Percentiles rank a stretch among this genome's conserved stretches.
phyloP scores from a whole-genome alignment of 2,797 vertebrate species.

The Myotis planiceps region DNA sequence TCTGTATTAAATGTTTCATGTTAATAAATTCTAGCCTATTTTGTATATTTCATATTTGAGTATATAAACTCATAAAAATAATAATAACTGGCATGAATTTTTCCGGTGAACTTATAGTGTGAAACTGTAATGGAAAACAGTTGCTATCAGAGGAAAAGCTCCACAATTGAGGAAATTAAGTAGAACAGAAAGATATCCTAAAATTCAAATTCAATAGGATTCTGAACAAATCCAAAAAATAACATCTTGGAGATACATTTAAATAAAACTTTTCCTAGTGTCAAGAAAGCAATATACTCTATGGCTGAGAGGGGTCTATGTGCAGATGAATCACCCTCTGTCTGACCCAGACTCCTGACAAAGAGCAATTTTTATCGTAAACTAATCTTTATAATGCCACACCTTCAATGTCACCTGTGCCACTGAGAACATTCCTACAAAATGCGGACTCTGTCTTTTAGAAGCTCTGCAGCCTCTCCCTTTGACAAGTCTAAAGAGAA shows the following conservation, averaged over 20 bases:
- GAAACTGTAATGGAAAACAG: slow-evolving; percentile 61
- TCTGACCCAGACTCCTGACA: slow-evolving; percentile 38
- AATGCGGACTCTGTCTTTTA: not conserved
- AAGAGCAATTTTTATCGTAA: slow-evolving; percentile 54
- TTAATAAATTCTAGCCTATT: slow-evolving; percentile 77
- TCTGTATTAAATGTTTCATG: slow-evolving; percentile 77
- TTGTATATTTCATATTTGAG: slow-evolving; percentile 74
- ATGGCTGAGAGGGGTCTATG: not conserved
- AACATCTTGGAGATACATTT: slow-evolving; percentile 21
- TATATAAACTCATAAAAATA: slow-evolving; percentile 74
- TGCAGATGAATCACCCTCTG: slow-evolving; percentile 36
- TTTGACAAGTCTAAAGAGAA: slow-evolving; percentile 23
- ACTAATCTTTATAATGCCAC: slow-evolving; percentile 62
- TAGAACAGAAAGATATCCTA: slow-evolving; percentile 57
- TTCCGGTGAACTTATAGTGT: slow-evolving; percentile 61
- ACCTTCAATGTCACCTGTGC: slow-evolving; percentile 26
- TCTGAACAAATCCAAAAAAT: slow-evolving; percentile 59
- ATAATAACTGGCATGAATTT: slow-evolving; percentile 72
- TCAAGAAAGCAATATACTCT: not conserved
- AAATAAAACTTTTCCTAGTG: slow-evolving; percentile 26
- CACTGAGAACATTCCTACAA: not conserved
- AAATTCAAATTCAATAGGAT: slow-evolving; percentile 51
- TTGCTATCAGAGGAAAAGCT: slow-evolving; percentile 53
- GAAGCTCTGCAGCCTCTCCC: not conserved
- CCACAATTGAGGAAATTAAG: slow-evolving; percentile 47